These are phyloP conservation scores for Euura lappo DNA, from an alignment of 1,140 invertebrate genomes.

Conservation along the genomic window DNA sequence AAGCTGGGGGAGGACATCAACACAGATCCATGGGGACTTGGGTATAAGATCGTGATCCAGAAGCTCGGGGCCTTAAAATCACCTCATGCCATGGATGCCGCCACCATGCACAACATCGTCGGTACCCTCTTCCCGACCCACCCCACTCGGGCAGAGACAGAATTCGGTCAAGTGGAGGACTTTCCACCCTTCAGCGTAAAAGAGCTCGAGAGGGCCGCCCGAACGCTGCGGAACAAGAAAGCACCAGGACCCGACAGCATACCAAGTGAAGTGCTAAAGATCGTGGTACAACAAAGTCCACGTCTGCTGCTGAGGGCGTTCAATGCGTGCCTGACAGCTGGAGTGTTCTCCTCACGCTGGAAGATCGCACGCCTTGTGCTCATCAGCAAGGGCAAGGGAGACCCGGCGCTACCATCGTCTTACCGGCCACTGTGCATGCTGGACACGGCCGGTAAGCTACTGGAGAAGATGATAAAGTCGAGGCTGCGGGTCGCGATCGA, in stretches of 20 bases:
- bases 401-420: slow-evolving; percentile 9
- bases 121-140: slow-evolving; percentile 27
- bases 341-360: slow-evolving; percentile 21
- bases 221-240: slow-evolving; percentile 13
- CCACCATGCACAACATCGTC: slow-evolving; percentile 25
- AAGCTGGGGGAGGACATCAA: slow-evolving; percentile 33
- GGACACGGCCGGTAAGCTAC: slow-evolving; percentile 18
- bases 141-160: no score
- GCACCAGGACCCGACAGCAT: slow-evolving; percentile 21
- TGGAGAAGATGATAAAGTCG: slow-evolving; percentile 11
- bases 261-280: slow-evolving; percentile 12
- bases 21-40: slow-evolving; percentile 41
- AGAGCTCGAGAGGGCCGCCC: slow-evolving; percentile 10
- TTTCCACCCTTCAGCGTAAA: no score
- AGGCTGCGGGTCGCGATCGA: slow-evolving; percentile 28
- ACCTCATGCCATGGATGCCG: slow-evolving; percentile 26
- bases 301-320: neutral
- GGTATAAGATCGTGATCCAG: slow-evolving; percentile 30
- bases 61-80: slow-evolving; percentile 22
- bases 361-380: slow-evolving; percentile 27
- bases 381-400: slow-evolving; percentile 24
- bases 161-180: slow-evolving; percentile 1
- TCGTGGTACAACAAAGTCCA: neutral
- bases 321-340: slow-evolving; percentile 19
- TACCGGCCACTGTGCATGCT: neutral